Evolutionary conservation across 2,113 vertebrate species (phyloP).

Genomic region (Pangasianodon hypophthalmus): DNA sequence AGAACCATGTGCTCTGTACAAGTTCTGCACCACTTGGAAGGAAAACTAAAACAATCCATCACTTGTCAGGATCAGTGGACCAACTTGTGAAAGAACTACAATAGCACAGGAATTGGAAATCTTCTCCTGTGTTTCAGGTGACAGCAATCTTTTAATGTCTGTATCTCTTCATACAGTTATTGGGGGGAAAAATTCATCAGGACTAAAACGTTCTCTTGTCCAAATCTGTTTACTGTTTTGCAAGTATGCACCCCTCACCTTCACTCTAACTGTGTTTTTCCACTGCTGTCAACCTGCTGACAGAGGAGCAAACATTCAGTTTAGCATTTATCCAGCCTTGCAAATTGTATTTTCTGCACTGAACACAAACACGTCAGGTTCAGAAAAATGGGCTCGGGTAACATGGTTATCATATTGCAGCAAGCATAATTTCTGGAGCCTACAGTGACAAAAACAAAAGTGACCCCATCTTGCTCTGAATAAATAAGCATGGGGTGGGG

Average conservation of each 20-base stretch:
- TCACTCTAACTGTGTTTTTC: not conserved
- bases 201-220: not conserved
- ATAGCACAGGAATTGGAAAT: slow-evolving; percentile 36
- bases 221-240: not conserved
- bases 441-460: not conserved
- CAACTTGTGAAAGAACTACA: slow-evolving; percentile 49
- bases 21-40: slow-evolving; percentile 56
- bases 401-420: not conserved
- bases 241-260: not conserved
- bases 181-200: not conserved
- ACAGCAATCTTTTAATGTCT: not conserved
- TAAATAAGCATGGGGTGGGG: not conserved
- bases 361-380: not conserved
- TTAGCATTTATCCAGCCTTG: not conserved
- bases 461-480: not conserved
- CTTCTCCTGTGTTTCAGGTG: slow-evolving; percentile 27
- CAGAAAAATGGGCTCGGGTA: not conserved
- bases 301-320: not conserved
- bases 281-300: not conserved
- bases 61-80: slow-evolving; percentile 55
- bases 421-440: not conserved
- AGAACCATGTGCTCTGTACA: slow-evolving; percentile 32
- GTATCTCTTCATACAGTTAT: not conserved
- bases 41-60: slow-evolving; percentile 60
- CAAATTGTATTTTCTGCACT: not conserved